phyloP scores from a whole-genome alignment of 2,888 invertebrate species.

The Epinotia bilunana region DNA sequence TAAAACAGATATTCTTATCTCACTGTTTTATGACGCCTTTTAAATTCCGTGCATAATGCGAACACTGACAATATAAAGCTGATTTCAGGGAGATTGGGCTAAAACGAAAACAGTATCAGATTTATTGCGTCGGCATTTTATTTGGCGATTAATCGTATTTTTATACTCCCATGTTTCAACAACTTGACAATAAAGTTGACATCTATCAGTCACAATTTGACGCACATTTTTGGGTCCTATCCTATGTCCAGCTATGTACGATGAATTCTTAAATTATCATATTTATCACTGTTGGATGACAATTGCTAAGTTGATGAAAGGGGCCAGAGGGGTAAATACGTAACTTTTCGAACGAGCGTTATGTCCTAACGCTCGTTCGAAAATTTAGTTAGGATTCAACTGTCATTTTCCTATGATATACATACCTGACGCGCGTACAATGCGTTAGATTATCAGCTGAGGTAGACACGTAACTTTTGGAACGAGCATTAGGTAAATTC shows the following conservation, averaged over 20 bases:
- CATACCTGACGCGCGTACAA: no score
- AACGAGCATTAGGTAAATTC: no score
- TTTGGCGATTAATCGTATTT: not conserved
- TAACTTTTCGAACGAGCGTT: no score
- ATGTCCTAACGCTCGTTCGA: no score
- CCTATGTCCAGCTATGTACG: no score
- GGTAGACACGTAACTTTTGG: no score
- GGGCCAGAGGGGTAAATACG: not conserved
- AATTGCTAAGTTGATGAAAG: not conserved
- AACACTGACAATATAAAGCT: constrained; percentile 35
- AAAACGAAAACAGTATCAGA: constrained; percentile 23
- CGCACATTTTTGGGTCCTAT: not conserved
- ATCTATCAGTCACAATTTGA: not conserved
- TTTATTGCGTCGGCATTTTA: constrained; percentile 12
- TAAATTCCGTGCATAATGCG: constrained; percentile 37
- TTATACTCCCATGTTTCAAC: not conserved
- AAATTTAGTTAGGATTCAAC: no score
- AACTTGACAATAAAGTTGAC: no score
- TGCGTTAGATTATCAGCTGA: no score
- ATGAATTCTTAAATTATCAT: no score
- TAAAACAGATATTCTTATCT: constrained; percentile 33
- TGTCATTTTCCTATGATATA: no score
- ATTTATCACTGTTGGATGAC: no score
- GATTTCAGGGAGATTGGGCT: constrained; percentile 18
- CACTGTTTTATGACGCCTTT: constrained; percentile 36